These are phyloP conservation scores for Ornithoptera alexandrae DNA, from an alignment of 2,888 invertebrate species.

Conservation along the genomic window DNA sequence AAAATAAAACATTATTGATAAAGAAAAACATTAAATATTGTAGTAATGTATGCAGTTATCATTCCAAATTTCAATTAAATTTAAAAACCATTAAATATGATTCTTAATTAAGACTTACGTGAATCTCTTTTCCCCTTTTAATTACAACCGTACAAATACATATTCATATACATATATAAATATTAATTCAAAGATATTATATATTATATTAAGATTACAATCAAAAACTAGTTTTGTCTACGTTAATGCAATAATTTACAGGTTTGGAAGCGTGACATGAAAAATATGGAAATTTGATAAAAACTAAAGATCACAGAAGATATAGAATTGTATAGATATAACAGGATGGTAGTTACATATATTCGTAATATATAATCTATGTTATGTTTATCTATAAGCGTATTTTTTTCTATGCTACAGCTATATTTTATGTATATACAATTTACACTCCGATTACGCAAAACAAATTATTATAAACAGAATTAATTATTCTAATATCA, in stretches of 20 bases:
- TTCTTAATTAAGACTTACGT: not conserved
- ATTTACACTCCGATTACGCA: constrained; percentile 21
- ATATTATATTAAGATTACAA: not conserved
- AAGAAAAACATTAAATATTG: not conserved
- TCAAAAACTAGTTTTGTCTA: not conserved
- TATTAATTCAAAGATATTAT: not conserved
- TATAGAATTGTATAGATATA: not conserved
- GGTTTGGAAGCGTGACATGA: not conserved
- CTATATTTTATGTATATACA: constrained; percentile 9
- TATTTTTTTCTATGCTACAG: constrained; percentile 46
- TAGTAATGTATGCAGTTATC: not conserved
- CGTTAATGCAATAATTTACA: not conserved
- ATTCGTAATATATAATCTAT: constrained; percentile 25
- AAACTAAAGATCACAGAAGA: not conserved
- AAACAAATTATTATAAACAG: not conserved
- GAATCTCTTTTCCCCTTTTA: not conserved
- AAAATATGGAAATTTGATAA: constrained; percentile 1
- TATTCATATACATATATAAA: not conserved
- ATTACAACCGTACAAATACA: not conserved
- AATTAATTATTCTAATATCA: constrained; percentile 63
- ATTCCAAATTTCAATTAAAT: not conserved
- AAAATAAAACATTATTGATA: not conserved
- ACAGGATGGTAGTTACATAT: not conserved
- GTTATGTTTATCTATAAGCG: constrained; percentile 50
- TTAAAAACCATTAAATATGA: not conserved